These are phyloP conservation scores for Cerceris ruficornis DNA, from an alignment of 2,888 invertebrate species.

Conservation along the genomic window DNA sequence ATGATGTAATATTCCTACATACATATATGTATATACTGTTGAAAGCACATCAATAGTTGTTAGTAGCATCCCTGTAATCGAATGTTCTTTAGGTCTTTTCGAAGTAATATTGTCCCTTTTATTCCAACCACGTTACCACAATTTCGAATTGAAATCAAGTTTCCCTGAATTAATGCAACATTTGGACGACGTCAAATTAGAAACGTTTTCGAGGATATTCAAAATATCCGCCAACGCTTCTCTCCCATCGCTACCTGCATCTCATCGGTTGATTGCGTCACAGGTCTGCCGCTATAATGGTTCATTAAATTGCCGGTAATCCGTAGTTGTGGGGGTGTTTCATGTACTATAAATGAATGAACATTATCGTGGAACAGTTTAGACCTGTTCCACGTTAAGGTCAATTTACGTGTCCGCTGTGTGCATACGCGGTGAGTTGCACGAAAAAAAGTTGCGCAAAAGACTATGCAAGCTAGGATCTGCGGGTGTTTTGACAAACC, in stretches of 20 bases:
- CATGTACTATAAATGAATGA: constrained; percentile 55
- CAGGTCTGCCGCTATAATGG: constrained; percentile 43
- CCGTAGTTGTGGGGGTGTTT: constrained; percentile 53
- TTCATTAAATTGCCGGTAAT: constrained; percentile 59
- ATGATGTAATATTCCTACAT: too few relatives aligned
- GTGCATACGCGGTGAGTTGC: neutral
- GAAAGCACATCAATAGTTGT: too few relatives aligned
- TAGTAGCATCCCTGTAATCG: too few relatives aligned
- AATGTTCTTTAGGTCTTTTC: too few relatives aligned
- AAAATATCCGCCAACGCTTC: constrained; percentile 34
- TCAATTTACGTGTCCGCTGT: constrained; percentile 24
- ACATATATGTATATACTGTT: too few relatives aligned
- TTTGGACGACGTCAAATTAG: neutral
- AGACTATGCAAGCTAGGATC: neutral
- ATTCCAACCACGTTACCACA: too few relatives aligned
- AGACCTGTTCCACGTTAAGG: constrained; percentile 17
- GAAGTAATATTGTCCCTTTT: too few relatives aligned
- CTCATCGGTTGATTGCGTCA: constrained; percentile 56
- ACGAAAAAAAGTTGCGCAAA: neutral
- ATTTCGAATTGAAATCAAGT: too few relatives aligned
- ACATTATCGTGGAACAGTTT: constrained; percentile 45
- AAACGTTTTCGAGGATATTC: constrained; percentile 4
- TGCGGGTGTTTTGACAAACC: neutral
- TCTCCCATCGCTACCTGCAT: constrained; percentile 40
- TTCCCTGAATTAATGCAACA: too few relatives aligned